Percentiles rank a stretch among this genome's conserved stretches.
phyloP scores from a whole-genome alignment of 2,888 invertebrate species.

The Nemotelus pantherinus region DNA sequence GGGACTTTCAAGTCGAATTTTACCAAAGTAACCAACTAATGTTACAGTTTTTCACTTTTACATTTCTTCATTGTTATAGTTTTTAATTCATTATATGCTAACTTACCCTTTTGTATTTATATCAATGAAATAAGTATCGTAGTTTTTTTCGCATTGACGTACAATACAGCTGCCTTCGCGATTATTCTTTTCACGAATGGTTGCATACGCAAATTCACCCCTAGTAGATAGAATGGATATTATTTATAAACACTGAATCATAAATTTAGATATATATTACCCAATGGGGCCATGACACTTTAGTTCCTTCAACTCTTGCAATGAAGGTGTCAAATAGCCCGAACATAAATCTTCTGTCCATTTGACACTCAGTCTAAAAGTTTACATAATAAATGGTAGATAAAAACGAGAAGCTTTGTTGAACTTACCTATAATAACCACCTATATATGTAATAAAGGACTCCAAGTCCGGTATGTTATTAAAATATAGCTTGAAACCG shows the following conservation, averaged over 20 bases:
- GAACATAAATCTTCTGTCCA: slow-evolving; percentile 92
- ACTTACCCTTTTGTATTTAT: slow-evolving; percentile 78
- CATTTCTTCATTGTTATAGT: too few species aligned
- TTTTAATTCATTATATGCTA: too few species aligned
- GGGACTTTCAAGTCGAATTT: too few species aligned
- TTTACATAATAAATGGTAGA: slow-evolving; percentile 16
- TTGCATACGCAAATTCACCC: slow-evolving; percentile 84
- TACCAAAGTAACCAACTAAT: too few species aligned
- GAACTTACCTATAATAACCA: slow-evolving; percentile 79
- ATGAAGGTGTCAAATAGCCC: slow-evolving; percentile 81
- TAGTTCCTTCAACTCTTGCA: slow-evolving; percentile 75
- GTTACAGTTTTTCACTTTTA: too few species aligned
- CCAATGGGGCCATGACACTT: slow-evolving; percentile 93
- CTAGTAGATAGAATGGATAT: slow-evolving; percentile 65
- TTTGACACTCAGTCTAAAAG: slow-evolving; percentile 77
- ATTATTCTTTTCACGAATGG: slow-evolving; percentile 81
- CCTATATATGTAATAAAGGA: slow-evolving; percentile 85
- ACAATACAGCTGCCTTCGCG: slow-evolving; percentile 83
- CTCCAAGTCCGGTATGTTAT: slow-evolving; percentile 66
- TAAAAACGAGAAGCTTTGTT: not conserved
- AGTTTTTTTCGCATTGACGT: slow-evolving; percentile 82
- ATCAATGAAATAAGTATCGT: slow-evolving; percentile 83
- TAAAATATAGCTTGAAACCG: slow-evolving; percentile 61
- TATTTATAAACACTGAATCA: slow-evolving; percentile 1
- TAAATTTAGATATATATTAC: slow-evolving; percentile 65